Evolutionary conservation across 2,888 invertebrate genomes (phyloP).

Genomic region (Limnephilus rhombicus): DNA sequence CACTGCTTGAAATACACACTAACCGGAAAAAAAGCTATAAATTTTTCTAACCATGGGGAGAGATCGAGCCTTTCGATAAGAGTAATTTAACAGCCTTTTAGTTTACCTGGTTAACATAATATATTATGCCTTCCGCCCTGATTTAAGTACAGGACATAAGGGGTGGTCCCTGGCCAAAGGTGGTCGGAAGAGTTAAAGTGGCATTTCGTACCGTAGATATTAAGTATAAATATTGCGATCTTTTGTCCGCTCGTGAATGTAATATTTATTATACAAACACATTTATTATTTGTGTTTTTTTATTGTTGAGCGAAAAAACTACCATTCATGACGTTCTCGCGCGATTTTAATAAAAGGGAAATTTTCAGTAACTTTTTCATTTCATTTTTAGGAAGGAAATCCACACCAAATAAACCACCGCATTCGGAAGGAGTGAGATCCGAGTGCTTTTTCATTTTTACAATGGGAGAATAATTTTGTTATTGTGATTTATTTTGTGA

Average conservation of each 20-base stretch:
- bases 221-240: not conserved
- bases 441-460: not conserved
- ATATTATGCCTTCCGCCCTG: not conserved
- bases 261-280: not conserved
- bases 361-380: not conserved
- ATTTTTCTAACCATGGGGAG: not conserved
- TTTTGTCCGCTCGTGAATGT: not conserved
- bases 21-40: not conserved
- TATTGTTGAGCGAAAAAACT: not conserved
- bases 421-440: not conserved
- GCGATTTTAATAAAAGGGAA: not conserved
- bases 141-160: not conserved
- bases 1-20: too few relatives aligned
- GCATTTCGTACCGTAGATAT: conserved; percentile 33
- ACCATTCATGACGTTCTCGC: not conserved
- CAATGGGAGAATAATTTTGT: not conserved
- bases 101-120: not conserved
- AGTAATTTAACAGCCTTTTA: not conserved
- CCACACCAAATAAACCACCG: not conserved
- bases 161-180: not conserved
- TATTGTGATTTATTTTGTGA: not conserved
- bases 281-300: not conserved
- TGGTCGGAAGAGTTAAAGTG: conserved; percentile 17
- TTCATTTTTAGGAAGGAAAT: not conserved
- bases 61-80: not conserved